A percentile compares a stretch with the other conserved stretches of the same genome.
Conservation (phyloP, 2,797 vertebrate genomes). For the Denticeps clupeoides region DNA sequence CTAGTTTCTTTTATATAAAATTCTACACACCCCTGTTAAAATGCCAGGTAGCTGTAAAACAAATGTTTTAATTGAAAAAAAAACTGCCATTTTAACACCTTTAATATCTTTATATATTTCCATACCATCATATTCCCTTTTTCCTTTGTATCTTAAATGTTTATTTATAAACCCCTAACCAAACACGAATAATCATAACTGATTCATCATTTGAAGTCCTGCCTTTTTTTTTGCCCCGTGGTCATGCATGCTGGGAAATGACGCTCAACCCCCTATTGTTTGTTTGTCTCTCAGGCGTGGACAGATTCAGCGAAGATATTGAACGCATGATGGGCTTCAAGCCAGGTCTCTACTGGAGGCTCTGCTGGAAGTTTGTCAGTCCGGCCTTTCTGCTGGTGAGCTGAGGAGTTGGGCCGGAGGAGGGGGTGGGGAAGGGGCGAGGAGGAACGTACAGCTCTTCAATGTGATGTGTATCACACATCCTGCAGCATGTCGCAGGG, state of each 20-base stretch:
- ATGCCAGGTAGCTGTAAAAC: no score
- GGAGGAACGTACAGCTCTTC: neutral
- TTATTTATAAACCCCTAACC: no score
- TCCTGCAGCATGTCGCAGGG: no score
- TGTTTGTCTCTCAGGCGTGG: conserved; percentile 69
- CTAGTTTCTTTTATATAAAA: no score
- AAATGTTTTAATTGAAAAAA: no score
- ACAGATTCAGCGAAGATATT: conserved; percentile 95
- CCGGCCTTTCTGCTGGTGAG: conserved; percentile 89
- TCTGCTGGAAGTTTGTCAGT: conserved; percentile 98
- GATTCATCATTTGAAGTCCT: no score
- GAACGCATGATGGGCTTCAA: conserved; percentile 96
- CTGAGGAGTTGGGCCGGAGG: neutral
- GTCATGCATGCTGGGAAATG: neutral
- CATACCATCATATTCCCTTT: no score
- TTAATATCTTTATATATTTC: no score
- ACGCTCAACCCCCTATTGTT: neutral
- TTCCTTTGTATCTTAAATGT: no score
- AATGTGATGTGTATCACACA: neutral
- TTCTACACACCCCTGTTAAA: no score
- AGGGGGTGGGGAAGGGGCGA: neutral
- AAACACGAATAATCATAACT: no score
- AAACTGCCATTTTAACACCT: no score
- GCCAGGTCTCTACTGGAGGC: conserved; percentile 94
- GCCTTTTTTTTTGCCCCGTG: neutral